Evolutionary conservation across 2,797 vertebrate species (phyloP).

Genomic region (Otolemur crassicaudatus): DNA sequence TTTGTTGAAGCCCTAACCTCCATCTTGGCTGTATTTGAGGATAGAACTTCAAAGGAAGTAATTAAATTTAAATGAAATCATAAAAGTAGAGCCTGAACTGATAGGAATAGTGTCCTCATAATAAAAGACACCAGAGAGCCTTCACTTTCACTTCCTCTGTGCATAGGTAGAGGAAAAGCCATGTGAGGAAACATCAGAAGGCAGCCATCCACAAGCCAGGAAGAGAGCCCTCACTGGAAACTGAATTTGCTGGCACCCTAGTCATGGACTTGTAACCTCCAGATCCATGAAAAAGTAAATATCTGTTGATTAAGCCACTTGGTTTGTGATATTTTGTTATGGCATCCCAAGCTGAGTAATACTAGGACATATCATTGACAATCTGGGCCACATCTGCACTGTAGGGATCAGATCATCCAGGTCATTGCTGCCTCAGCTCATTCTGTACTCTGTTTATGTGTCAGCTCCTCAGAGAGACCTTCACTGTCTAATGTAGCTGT

Average conservation of each 20-base stretch:
- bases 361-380: not conserved
- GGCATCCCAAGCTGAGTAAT: not conserved
- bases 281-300: not conserved
- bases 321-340: not conserved
- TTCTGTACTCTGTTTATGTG: not conserved
- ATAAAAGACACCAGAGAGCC: not conserved
- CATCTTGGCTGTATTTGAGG: not conserved
- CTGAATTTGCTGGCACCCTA: not conserved
- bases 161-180: not conserved
- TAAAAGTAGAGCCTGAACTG: not conserved
- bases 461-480: not conserved
- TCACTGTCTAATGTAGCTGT: not conserved
- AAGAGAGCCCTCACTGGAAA: not conserved
- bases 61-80: not conserved
- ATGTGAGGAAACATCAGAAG: not conserved
- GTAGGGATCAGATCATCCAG: not conserved
- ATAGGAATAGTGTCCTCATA: not conserved
- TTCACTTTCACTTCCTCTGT: not conserved
- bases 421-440: not conserved
- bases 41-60: not conserved
- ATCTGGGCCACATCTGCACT: not conserved
- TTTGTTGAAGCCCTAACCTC: not conserved
- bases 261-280: not conserved
- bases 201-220: not conserved
- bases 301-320: not conserved